phyloP scores from a whole-genome alignment of 2,888 invertebrate species.

The Oxytorus armatus region DNA sequence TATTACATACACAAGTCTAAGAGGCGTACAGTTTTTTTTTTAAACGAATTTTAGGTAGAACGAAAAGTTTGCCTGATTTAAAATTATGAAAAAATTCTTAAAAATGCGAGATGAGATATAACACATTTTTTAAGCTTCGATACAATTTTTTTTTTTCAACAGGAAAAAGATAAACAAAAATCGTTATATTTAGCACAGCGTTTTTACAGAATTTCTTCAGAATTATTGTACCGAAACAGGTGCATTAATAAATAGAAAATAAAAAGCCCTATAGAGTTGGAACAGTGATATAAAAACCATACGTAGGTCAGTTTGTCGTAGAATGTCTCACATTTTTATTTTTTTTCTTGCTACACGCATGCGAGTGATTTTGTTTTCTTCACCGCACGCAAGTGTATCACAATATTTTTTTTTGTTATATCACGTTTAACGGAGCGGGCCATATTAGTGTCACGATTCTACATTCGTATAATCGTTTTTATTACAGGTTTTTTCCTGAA shows the following conservation, averaged over 20 bases:
- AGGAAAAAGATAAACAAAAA: no score
- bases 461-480: slow-evolving; percentile 72
- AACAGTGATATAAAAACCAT: background rate
- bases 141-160: background rate
- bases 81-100: no score
- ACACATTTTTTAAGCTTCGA: background rate
- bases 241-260: background rate
- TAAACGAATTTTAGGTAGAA: no score
- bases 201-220: no score
- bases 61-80: no score
- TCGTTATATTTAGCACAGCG: no score
- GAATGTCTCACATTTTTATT: background rate
- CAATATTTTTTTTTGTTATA: slow-evolving; percentile 7
- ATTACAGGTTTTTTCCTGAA: slow-evolving; percentile 77
- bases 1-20: no score
- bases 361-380: slow-evolving; percentile 43
- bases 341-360: slow-evolving; percentile 41
- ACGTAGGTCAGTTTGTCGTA: background rate
- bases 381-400: slow-evolving; percentile 47
- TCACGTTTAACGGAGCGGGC: slow-evolving; percentile 4
- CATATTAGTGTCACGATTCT: slow-evolving; percentile 40
- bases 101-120: no score
- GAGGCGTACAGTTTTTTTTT: no score
- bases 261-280: background rate
- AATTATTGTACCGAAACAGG: no score